Base-by-base conservation (phyloP, 2,113 vertebrate species). In the Lepus europaeus region DNA sequence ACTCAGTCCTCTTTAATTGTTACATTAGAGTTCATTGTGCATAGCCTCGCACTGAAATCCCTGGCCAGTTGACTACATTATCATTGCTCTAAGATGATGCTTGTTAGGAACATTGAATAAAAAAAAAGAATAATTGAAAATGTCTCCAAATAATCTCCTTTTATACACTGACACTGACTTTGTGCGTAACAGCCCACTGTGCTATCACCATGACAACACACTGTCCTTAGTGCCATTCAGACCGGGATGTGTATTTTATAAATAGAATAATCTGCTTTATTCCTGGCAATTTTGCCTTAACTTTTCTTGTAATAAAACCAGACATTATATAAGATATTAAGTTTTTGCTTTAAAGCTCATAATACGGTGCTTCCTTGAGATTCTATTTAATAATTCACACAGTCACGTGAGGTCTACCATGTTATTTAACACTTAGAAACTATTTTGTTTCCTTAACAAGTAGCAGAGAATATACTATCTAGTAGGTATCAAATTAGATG, bases 151-250 rank as follows among this genome's bases (percentile, higher is more conserved):
- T 78, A 93, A 84, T 90, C 59, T 63, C 56, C 39, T 90, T 79
- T 59, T 74, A 79, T 80, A 80, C 63, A 56, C 33, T 74, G 87
- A 79, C 87, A 93, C n/a, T 81, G 93, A 19, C 39, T 91, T 96
- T 96, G 82, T 80, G 31, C 78, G 93, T 95, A 96, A 95, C 80
- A 93, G 85, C 61, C 72, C 79, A 83, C 53, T 86, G 84, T 97
- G 61, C 84, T 59, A 94, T 98, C 94, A 94, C 98, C 97, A 97
- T 97, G 97, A 97, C 97, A 98, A 98, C 91, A 0, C 31, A 90
- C 23, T 86, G 63, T 12, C 3, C 90, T 94, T 76, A 96, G 90
- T 97, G 95, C 91, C 92, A 83, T 63, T 78, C 63, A 85, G 85
- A 88, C 92, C 87, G 83, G 88, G 82, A 95, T 51, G 33, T 31